A percentile compares a stretch with the other conserved stretches of the same genome.
Evolutionary conservation across 2,888 invertebrate genomes (phyloP).

Genomic region (Morinoia aosen): DNA sequence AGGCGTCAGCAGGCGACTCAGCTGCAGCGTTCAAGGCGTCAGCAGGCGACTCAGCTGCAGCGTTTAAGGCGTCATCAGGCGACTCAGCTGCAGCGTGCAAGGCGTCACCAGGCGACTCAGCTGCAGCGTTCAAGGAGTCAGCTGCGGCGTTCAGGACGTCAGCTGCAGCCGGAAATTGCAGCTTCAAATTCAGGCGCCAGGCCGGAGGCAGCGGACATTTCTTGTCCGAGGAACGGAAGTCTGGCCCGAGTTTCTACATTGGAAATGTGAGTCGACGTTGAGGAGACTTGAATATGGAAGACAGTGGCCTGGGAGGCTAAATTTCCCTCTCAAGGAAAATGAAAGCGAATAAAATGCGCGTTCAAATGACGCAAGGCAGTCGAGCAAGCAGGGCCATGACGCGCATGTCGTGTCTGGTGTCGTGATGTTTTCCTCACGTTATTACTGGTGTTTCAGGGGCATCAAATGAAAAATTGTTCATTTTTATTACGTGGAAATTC

Average conservation of each 20-base stretch:
- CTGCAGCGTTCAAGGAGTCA: not conserved
- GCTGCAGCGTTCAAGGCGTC: no score
- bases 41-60: no score
- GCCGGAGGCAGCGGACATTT: not conserved
- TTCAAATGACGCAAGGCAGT: not conserved
- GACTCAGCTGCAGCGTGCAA: not conserved
- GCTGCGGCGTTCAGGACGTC: not conserved
- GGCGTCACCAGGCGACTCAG: not conserved
- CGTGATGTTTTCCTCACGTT: no score
- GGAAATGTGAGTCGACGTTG: not conserved
- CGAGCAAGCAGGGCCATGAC: not conserved
- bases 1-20: no score
- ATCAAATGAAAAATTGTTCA: no score
- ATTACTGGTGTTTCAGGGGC: no score
- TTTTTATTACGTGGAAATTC: no score
- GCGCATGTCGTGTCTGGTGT: no score
- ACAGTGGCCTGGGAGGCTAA: not conserved
- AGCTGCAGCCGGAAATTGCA: not conserved
- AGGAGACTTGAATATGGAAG: not conserved
- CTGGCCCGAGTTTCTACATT: not conserved
- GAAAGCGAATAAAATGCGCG: not conserved
- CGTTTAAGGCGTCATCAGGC: not conserved
- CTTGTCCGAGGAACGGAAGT: not conserved
- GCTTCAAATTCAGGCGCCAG: not conserved
- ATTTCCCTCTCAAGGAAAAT: not conserved